These are phyloP conservation scores for Oreochromis niloticus DNA, from an alignment of 2,113 vertebrate species.

Conservation along the genomic window DNA sequence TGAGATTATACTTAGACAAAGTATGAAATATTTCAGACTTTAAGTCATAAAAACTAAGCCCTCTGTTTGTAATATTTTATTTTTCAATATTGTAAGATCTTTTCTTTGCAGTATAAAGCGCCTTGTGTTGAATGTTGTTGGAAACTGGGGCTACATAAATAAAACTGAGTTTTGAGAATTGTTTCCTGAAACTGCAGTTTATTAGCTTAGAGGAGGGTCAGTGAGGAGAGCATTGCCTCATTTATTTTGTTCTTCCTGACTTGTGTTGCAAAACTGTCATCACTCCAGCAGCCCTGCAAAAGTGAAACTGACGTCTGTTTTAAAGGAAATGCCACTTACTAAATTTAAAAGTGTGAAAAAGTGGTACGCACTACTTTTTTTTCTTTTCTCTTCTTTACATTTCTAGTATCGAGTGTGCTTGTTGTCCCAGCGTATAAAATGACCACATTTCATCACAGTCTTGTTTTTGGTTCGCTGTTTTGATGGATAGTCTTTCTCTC, in stretches of 20 bases:
- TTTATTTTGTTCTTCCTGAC: background rate
- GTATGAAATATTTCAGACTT: background rate
- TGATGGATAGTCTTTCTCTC: slow-evolving; percentile 11
- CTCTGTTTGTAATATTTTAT: background rate
- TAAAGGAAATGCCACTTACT: background rate
- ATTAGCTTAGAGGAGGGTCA: background rate
- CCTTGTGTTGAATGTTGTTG: background rate
- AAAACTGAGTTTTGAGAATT: background rate
- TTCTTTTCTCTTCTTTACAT: background rate
- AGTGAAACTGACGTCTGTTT: background rate
- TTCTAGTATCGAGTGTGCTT: background rate
- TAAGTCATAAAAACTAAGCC: background rate
- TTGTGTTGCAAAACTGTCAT: background rate
- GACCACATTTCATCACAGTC: slow-evolving; percentile 26
- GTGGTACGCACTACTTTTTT: slow-evolving; percentile 4
- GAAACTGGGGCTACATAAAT: background rate
- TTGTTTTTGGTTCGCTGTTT: background rate
- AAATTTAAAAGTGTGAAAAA: slow-evolving; percentile 13
- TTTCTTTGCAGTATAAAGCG: background rate
- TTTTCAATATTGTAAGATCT: background rate
- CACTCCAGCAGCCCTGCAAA: background rate
- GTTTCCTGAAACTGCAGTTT: background rate
- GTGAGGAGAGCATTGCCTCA: background rate
- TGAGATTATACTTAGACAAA: background rate
- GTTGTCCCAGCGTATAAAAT: background rate